Conservation (phyloP, 64 coral and sea anemone genomes). For the Dendrophyllia cribrosa region DNA sequence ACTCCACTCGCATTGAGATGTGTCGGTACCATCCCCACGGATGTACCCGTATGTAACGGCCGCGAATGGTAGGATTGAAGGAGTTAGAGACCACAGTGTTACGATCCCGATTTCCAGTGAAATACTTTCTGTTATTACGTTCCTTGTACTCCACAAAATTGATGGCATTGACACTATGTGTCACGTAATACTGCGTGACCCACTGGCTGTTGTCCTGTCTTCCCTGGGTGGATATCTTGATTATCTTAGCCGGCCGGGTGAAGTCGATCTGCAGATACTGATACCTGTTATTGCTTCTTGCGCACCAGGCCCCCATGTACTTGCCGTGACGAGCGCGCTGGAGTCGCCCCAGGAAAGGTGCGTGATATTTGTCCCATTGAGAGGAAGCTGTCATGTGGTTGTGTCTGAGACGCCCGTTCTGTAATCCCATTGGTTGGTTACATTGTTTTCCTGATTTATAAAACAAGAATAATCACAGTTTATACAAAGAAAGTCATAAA, state of each 20-base stretch:
- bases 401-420: constrained; percentile 69
- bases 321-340: constrained; percentile 56
- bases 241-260: neutral
- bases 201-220: constrained; percentile 12
- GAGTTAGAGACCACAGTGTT: constrained; percentile 19
- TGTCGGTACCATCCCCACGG: constrained; percentile 40
- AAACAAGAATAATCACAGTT: neutral
- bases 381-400: constrained; percentile 57
- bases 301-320: constrained; percentile 70
- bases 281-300: constrained; percentile 68
- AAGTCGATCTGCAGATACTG: constrained; percentile 38
- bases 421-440: constrained; percentile 76
- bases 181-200: constrained; percentile 29
- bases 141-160: constrained; percentile 56
- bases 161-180: constrained; percentile 5
- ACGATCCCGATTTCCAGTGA: constrained; percentile 32
- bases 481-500: too few species aligned
- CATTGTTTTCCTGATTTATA: constrained; percentile 14
- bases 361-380: constrained; percentile 61
- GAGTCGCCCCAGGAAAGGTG: constrained; percentile 63
- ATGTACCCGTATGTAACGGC: constrained; percentile 33
- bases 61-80: constrained; percentile 6
- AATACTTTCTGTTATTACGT: constrained; percentile 37
- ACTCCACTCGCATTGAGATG: constrained; percentile 27
- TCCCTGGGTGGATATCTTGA: constrained; percentile 16